Conservation (phyloP, 1,140 invertebrate genomes). For the Aphelenchoides fujianensis region DNA sequence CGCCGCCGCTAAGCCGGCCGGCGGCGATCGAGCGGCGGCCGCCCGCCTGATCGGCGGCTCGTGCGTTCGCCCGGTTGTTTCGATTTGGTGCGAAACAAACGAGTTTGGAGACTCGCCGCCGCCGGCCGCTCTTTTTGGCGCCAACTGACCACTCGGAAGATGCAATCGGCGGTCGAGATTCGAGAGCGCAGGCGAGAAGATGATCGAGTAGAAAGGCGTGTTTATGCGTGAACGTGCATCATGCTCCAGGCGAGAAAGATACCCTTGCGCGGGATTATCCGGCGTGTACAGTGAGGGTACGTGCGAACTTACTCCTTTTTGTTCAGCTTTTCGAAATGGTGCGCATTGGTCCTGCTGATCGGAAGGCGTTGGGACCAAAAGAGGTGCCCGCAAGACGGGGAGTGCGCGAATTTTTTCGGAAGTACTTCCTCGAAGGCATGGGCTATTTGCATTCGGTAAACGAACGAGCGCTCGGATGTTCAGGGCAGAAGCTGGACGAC, state of each 20-base stretch:
- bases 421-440: conserved; percentile 18
- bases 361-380: not conserved
- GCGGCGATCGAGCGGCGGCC: not conserved
- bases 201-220: not conserved
- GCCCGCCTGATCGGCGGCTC: not conserved
- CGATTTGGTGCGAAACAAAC: not conserved
- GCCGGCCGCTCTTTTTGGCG: not conserved
- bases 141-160: not conserved
- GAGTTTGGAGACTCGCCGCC: not conserved
- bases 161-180: too few relatives aligned
- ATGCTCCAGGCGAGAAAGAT: not conserved
- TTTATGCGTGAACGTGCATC: not conserved
- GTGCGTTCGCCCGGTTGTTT: not conserved
- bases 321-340: too few relatives aligned
- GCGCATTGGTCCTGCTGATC: not conserved
- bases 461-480: too few relatives aligned
- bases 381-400: not conserved
- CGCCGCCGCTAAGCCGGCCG: too few relatives aligned
- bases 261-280: not conserved
- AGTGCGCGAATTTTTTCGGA: conserved; percentile 6
- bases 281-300: not conserved
- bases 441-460: not conserved
- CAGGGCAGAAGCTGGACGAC: conserved; percentile 5
- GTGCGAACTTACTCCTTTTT: too few relatives aligned
- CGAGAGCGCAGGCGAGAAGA: too few relatives aligned